These are phyloP conservation scores for Parauchenoglanis ngamensis DNA, from an alignment of 2,797 vertebrate genomes.

Conservation along the genomic window DNA sequence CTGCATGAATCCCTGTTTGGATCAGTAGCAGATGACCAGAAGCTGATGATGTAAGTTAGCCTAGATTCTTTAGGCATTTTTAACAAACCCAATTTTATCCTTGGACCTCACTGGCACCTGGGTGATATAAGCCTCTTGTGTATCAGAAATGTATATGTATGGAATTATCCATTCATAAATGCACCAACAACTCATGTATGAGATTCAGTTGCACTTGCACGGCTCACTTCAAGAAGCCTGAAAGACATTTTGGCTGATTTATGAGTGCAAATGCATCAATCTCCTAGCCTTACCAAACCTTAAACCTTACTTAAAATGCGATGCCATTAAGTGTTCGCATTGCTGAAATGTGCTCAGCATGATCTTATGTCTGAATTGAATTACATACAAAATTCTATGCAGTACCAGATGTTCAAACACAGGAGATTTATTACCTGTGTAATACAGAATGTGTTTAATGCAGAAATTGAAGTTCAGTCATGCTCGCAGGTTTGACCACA, in stretches of 20 bases:
- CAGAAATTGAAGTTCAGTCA: neutral
- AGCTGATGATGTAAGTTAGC: constrained; percentile 91
- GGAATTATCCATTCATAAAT: neutral
- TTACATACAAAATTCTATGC: neutral
- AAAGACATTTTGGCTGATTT: neutral
- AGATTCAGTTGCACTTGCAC: neutral
- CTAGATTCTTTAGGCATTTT: neutral
- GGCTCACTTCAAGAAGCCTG: neutral
- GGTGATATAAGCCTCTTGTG: neutral
- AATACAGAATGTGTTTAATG: neutral
- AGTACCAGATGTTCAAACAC: neutral
- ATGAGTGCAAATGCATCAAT: neutral
- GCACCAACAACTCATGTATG: too few relatives aligned
- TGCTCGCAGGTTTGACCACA: neutral
- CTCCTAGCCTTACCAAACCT: too few relatives aligned
- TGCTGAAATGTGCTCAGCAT: neutral
- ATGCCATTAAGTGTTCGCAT: neutral
- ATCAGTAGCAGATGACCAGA: constrained; percentile 96
- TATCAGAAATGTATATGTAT: neutral
- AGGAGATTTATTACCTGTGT: neutral
- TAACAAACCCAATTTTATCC: neutral
- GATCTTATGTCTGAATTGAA: neutral
- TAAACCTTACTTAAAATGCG: neutral
- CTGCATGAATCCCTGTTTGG: constrained; percentile 95
- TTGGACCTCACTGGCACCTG: neutral